Conservation (phyloP, 1,140 invertebrate genomes). For the Leucophenga varia region DNA sequence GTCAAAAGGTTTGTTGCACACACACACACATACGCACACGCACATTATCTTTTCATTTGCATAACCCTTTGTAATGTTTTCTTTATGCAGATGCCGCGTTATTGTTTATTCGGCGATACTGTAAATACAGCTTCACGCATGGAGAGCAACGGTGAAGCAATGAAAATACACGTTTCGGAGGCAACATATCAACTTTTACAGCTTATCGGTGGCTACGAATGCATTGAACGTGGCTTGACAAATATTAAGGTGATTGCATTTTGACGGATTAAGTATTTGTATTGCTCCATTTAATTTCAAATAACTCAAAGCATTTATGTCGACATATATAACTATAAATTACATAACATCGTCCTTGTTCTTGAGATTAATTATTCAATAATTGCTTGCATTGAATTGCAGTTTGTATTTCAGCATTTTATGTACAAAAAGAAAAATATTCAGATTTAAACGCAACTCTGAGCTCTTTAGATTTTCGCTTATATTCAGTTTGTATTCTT, state of each 20-base stretch:
- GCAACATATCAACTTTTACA: constrained; percentile 74
- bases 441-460: no score
- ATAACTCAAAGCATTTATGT: neutral
- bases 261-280: no score
- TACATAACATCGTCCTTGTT: constrained; percentile 18
- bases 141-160: constrained; percentile 81
- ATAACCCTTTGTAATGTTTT: no score
- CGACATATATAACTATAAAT: neutral
- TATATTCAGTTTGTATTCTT: no score
- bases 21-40: no score
- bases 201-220: constrained; percentile 59
- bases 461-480: no score
- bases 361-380: no score
- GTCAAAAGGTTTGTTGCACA: constrained; percentile 70
- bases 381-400: no score
- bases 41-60: no score
- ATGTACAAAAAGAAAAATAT: no score
- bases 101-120: constrained; percentile 91
- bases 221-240: constrained; percentile 67
- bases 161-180: constrained; percentile 93
- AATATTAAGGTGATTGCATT: constrained; percentile 73
- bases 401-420: no score
- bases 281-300: neutral
- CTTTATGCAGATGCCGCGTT: constrained; percentile 75
- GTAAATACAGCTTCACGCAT: constrained; percentile 88